phyloP scores from a whole-genome alignment of 2,797 vertebrate genomes.

The Cyprinodon diabolis region DNA sequence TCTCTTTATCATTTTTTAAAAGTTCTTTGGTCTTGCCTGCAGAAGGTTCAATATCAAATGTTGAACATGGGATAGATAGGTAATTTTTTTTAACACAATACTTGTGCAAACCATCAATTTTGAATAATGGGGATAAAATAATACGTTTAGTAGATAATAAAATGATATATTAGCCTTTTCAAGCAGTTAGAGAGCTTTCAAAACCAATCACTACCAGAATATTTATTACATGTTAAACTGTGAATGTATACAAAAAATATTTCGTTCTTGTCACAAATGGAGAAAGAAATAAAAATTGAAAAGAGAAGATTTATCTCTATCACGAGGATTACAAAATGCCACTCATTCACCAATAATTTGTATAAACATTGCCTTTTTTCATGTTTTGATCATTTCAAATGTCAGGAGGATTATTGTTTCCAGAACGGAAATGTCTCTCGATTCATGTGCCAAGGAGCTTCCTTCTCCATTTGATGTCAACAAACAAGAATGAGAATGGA shows the following conservation, averaged over 20 bases:
- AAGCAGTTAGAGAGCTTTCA: constrained; percentile 53
- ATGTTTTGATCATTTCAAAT: constrained; percentile 77
- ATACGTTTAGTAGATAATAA: neutral
- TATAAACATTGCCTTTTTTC: constrained; percentile 75
- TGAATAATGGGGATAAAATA: neutral
- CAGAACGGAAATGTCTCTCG: constrained; percentile 58
- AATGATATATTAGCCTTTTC: constrained; percentile 13
- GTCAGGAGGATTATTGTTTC: constrained; percentile 68
- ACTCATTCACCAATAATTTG: constrained; percentile 72
- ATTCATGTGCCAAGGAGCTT: constrained; percentile 69
- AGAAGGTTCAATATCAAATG: neutral
- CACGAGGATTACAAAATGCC: constrained; percentile 68
- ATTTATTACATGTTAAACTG: constrained; percentile 41
- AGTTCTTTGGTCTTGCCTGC: neutral
- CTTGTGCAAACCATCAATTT: neutral
- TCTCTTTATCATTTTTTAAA: neutral
- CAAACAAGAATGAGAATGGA: constrained; percentile 55
- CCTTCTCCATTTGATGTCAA: constrained; percentile 69
- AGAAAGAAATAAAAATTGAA: constrained; percentile 38
- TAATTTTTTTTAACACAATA: neutral
- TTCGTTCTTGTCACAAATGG: constrained; percentile 36
- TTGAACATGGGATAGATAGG: neutral
- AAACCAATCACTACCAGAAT: constrained; percentile 58
- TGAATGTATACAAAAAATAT: constrained; percentile 32
- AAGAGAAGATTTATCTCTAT: constrained; percentile 65